phyloP scores from a whole-genome alignment of 2,113 vertebrate genomes.

The Telmatochromis sp. region DNA sequence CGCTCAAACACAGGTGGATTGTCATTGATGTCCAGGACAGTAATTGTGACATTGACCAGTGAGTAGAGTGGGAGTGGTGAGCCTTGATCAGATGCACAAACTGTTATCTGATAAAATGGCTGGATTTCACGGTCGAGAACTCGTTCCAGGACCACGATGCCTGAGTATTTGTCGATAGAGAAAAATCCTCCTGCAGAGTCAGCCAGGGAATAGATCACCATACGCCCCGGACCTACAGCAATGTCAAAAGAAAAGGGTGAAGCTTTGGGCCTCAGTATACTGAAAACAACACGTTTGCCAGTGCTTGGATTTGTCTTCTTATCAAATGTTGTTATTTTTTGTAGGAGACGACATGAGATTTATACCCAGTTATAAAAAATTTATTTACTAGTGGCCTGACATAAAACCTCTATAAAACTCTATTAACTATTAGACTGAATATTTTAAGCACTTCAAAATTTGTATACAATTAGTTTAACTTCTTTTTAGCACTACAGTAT shows the following conservation, averaged over 20 bases:
- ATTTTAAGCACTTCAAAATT: neutral
- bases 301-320: neutral
- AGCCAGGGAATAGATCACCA: constrained; percentile 82
- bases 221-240: constrained; percentile 80
- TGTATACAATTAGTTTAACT: neutral
- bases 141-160: constrained; percentile 85
- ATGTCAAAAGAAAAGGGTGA: neutral
- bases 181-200: constrained; percentile 83
- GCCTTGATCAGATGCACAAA: constrained; percentile 84
- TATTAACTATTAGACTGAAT: neutral
- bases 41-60: constrained; percentile 81
- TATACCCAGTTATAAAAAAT: accelerated
- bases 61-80: constrained; percentile 78
- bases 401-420: neutral
- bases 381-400: neutral
- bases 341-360: neutral
- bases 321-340: neutral
- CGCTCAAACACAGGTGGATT: constrained; percentile 95
- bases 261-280: neutral
- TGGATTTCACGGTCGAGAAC: constrained; percentile 87
- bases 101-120: constrained; percentile 81
- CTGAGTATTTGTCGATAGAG: constrained; percentile 83
- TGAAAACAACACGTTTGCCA: neutral
- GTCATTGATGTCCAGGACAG: constrained; percentile 93
- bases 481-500: neutral